Evolutionary conservation across 2,888 invertebrate species (phyloP), one percentile per base, ranked within the genome.

Genomic region (Leucoma salicis): DNA sequence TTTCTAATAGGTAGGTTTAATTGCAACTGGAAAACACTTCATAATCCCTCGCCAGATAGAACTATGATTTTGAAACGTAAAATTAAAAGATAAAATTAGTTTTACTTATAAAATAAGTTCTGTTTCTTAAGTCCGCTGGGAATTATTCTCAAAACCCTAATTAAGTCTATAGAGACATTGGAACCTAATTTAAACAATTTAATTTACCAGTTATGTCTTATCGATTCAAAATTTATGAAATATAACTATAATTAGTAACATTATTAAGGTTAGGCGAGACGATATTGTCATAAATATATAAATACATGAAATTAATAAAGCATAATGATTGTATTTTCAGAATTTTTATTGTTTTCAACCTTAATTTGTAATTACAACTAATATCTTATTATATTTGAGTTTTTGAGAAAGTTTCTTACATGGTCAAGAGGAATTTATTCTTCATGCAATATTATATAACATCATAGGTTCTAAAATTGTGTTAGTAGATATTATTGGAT

Each of bases 261-360:
- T 85, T 81, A n/a, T 87, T 90, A 90, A 86, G 86, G 82, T 88
- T 90, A 90, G 90, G 83, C 83, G 90, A 90, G 91, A 90, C 88
- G 89, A 85, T 90, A 90, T 90, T 90, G 90, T 90, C 90, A 90
- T 90, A 89, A 89, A 91, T 90, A 90, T 90, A 90, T 90, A 90
- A 90, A 90, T 90, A 90, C 89, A 88, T 90, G 87, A 90, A 90
- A 90, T 90, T 89, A 90, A 90, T 90, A 90, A 90, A 90, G 89
- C 89, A 90, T 88, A 88, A 88, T 90, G 87, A 90, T 90, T 90
- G 90, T 90, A 90, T 64, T 65, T 57, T 51, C 63, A 73, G 73
- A 77, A 29, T 81, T 84, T 89, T 87, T 74, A 81, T 83, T 86
- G 49, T 59, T 34, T 42, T 35, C 21, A 36, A 51, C 47, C 45